Conservation (phyloP, 2,797 vertebrate genomes). For the Pangasius djambal region DNA sequence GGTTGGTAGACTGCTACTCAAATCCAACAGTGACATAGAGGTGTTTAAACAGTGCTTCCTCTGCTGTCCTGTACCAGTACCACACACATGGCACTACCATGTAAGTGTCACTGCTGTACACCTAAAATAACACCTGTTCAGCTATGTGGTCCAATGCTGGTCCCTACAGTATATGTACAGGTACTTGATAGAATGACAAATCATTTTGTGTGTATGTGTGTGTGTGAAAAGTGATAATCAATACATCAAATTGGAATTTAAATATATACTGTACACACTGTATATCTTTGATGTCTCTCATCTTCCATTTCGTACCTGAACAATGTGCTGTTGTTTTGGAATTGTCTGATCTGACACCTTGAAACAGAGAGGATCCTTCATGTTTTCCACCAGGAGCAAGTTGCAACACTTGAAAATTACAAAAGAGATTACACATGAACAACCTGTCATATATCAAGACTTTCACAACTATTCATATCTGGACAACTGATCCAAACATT, state of each 20-base stretch:
- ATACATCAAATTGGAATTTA: neutral
- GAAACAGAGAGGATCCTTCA: constrained; percentile 87
- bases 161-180: neutral
- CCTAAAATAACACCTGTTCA: neutral
- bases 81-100: neutral
- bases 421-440: neutral
- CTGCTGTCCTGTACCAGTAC: neutral
- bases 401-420: constrained; percentile 82
- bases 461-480: neutral
- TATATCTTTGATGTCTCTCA: neutral
- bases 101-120: neutral
- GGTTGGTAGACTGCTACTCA: neutral
- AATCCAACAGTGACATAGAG: neutral
- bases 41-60: neutral
- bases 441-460: neutral
- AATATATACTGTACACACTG: neutral
- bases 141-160: neutral
- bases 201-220: neutral
- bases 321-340: constrained; percentile 84
- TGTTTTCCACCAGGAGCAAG: constrained; percentile 81
- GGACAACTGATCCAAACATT: neutral
- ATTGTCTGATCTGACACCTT: constrained; percentile 87
- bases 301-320: constrained; percentile 77
- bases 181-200: neutral
- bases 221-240: neutral